Percentiles rank a stretch among this genome's conserved stretches.
These are phyloP conservation scores for Leucopsar rothschildi DNA, from an alignment of 2,113 vertebrate genomes.

Conservation along the genomic window DNA sequence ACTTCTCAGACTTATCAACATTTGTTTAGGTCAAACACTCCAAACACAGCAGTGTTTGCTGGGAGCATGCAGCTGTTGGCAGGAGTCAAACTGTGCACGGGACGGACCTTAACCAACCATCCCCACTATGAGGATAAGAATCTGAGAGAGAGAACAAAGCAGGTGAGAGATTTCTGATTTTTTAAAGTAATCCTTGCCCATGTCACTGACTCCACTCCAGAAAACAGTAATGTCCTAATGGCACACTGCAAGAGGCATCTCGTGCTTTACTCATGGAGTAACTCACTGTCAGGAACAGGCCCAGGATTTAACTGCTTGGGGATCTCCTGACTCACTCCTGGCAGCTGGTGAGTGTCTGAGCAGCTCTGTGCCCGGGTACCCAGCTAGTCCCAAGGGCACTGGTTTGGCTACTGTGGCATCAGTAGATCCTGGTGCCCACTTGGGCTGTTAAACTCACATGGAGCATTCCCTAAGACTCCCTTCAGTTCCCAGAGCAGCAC, in stretches of 20 bases:
- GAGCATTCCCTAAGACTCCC: neutral
- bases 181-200: neutral
- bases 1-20: neutral
- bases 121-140: conserved; percentile 94
- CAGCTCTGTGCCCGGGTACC: neutral
- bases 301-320: neutral
- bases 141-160: conserved; percentile 89
- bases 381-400: neutral
- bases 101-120: conserved; percentile 92
- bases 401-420: neutral
- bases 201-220: neutral
- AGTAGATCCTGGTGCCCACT: neutral
- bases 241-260: neutral
- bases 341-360: neutral
- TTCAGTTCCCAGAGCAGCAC: neutral
- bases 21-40: conserved; percentile 83
- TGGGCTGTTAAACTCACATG: neutral
- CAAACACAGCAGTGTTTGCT: conserved; percentile 88
- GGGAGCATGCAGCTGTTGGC: conserved; percentile 98
- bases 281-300: neutral
- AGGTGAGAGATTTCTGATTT: conserved; percentile 71
- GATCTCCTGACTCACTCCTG: neutral
- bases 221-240: no score
- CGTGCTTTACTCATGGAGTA: rapidly evolving
- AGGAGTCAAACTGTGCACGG: conserved; percentile 96